Percentiles rank a stretch among this genome's conserved stretches.
Evolutionary conservation across 1,140 invertebrate genomes (phyloP).

Genomic region (Hestina assimilis): DNA sequence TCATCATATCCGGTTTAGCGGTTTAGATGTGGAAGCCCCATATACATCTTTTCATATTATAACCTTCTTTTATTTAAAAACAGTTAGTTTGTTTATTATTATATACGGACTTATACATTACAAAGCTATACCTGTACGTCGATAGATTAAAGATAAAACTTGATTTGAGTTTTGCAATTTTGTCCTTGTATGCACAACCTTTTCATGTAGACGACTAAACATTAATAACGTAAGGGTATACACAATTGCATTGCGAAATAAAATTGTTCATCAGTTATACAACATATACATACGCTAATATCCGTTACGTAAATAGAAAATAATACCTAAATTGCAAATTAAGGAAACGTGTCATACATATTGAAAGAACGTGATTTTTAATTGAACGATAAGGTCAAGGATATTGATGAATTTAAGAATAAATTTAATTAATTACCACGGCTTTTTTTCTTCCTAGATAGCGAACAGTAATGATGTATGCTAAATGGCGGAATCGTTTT

Average conservation of each 20-base stretch:
- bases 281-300: not conserved
- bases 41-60: no score
- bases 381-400: conserved; percentile 15
- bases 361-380: not conserved
- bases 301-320: not conserved
- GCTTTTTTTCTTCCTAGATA: conserved; percentile 16
- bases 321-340: not conserved
- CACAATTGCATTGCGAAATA: not conserved
- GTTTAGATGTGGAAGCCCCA: no score
- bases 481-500: conserved; percentile 23
- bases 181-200: conserved; percentile 46
- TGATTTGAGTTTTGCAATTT: conserved; percentile 33
- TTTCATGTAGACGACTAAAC: conserved; percentile 25
- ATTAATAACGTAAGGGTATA: conserved; percentile 3
- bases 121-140: not conserved
- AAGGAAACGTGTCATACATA: not conserved
- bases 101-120: not conserved
- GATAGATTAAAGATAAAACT: conserved; percentile 26
- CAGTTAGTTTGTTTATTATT: not conserved
- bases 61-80: no score
- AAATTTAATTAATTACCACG: not conserved
- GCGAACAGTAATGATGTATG: conserved; percentile 21
- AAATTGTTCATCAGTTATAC: not conserved
- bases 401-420: conserved; percentile 2
- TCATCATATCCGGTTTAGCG: no score